phyloP scores from a whole-genome alignment of 2,888 invertebrate species.

The Nyleta sp. region DNA sequence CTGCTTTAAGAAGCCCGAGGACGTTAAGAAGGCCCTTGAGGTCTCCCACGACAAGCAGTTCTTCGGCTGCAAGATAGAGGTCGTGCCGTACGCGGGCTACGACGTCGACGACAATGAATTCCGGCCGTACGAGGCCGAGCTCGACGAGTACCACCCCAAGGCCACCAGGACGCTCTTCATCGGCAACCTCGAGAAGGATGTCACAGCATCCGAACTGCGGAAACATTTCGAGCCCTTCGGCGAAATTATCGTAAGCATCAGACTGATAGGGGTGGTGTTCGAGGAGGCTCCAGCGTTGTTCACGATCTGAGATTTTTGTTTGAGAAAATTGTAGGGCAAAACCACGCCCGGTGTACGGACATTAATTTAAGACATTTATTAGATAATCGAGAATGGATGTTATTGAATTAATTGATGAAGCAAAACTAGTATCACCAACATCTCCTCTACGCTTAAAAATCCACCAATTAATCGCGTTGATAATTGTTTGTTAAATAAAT shows the following conservation, averaged over 20 bases:
- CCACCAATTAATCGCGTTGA: too few species aligned
- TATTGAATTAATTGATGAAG: too few species aligned
- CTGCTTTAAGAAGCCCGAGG: slow-evolving; percentile 98
- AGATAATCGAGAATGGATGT: too few species aligned
- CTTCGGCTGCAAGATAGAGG: slow-evolving; percentile 98
- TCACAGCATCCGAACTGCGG: slow-evolving; percentile 93
- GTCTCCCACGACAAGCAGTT: slow-evolving; percentile 98
- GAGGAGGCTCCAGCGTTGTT: too few species aligned
- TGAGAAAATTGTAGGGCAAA: too few species aligned
- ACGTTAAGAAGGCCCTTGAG: slow-evolving; percentile 97
- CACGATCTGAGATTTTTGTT: too few species aligned
- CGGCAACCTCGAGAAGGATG: slow-evolving; percentile 97
- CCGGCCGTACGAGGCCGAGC: slow-evolving; percentile 95
- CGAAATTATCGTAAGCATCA: slow-evolving; percentile 92
- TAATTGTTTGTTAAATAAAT: too few species aligned
- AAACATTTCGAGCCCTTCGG: slow-evolving; percentile 98
- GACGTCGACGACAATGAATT: slow-evolving; percentile 92
- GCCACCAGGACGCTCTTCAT: slow-evolving; percentile 98
- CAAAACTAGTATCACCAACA: too few species aligned
- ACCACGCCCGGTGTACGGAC: too few species aligned
- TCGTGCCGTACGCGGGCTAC: slow-evolving; percentile 96
- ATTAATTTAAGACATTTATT: too few species aligned
- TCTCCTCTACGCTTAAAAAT: too few species aligned
- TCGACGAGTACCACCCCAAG: slow-evolving; percentile 98
- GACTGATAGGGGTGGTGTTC: too few species aligned